phyloP scores from a whole-genome alignment of 2,113 vertebrate genomes.

The Xenotilapia longispinis region DNA sequence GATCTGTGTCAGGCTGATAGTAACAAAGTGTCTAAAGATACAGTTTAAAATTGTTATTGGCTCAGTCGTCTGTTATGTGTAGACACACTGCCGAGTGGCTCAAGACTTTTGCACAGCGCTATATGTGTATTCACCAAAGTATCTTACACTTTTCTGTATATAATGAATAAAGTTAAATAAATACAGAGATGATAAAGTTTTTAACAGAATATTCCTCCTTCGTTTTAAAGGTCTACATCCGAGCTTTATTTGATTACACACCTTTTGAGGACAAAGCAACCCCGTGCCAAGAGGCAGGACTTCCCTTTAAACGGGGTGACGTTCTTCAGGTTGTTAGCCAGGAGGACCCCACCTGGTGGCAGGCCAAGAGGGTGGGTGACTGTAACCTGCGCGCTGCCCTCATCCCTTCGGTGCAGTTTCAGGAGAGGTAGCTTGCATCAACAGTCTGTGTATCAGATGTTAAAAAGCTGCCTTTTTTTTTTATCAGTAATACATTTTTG shows the following conservation, averaged over 20 bases:
- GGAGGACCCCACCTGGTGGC: conserved; percentile 93
- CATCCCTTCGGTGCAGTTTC: conserved; percentile 89
- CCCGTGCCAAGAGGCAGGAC: conserved; percentile 91
- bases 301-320: conserved; percentile 83
- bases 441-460: neutral
- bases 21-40: neutral
- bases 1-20: neutral
- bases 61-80: neutral
- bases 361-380: conserved; percentile 89
- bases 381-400: conserved; percentile 88
- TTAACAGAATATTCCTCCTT: neutral
- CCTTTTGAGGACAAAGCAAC: conserved; percentile 91
- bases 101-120: neutral
- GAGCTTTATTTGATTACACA: conserved; percentile 88
- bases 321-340: conserved; percentile 93
- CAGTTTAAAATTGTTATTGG: neutral
- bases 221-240: conserved; percentile 80
- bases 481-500: neutral
- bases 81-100: neutral
- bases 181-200: neutral
- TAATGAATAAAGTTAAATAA: neutral
- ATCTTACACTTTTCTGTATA: neutral
- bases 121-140: neutral
- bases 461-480: neutral
- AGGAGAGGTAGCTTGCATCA: conserved; percentile 78